Percentiles rank a stretch among this genome's conserved stretches.
Conservation (phyloP, 2,888 invertebrate species). For the Callinectes sapidus region DNA sequence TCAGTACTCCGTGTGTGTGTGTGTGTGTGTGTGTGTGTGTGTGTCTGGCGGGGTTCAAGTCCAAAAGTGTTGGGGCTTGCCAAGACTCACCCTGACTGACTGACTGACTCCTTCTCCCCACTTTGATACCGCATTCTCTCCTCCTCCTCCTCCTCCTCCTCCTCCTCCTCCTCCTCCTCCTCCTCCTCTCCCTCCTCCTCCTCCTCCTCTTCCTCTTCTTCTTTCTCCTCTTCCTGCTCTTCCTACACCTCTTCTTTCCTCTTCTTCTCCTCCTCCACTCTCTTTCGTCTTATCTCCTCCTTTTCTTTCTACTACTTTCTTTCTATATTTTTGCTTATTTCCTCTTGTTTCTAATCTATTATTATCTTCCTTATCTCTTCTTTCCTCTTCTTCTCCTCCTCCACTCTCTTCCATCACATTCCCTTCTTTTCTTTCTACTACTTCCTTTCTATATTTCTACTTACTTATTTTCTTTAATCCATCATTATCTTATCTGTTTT, state of each 20-base stretch:
- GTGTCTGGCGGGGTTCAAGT: neutral
- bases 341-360: neutral
- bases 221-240: no score
- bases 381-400: neutral
- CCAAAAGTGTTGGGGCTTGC: neutral
- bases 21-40: slow-evolving; percentile 1
- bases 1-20: neutral
- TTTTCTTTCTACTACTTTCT: no score
- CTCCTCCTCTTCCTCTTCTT: neutral
- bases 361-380: neutral
- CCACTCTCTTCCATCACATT: neutral
- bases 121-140: neutral
- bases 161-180: neutral
- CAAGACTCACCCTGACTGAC: neutral
- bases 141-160: neutral
- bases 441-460: no score
- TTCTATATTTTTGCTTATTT: no score
- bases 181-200: neutral
- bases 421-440: no score
- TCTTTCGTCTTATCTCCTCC: neutral
- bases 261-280: no score
- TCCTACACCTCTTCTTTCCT: no score
- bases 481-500: neutral
- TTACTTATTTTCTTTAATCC: neutral
- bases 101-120: neutral